phyloP scores from a whole-genome alignment of 2,797 vertebrate genomes.

The Gymnopithys bicolor region DNA sequence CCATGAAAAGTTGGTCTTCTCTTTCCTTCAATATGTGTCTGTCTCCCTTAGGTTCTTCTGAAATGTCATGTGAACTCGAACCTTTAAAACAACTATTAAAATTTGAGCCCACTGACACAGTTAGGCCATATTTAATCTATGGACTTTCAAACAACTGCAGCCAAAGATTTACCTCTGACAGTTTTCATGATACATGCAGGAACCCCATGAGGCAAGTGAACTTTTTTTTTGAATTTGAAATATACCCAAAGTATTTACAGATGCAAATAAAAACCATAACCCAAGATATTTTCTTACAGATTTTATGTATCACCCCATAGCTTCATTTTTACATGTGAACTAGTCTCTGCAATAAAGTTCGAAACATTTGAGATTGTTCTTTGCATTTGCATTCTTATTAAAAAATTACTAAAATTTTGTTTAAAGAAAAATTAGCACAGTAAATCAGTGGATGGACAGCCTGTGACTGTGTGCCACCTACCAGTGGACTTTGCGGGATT shows the following conservation, averaged over 20 bases:
- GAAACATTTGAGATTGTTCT: constrained; percentile 45
- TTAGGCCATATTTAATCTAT: background rate
- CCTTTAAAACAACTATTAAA: background rate
- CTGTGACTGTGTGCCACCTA: background rate
- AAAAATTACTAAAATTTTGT: background rate
- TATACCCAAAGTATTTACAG: background rate
- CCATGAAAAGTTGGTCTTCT: background rate
- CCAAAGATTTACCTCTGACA: background rate
- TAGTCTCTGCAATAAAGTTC: constrained; percentile 30
- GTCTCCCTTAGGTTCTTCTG: background rate
- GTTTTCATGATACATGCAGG: background rate
- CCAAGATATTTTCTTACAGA: constrained; percentile 18
- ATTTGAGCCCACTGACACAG: background rate
- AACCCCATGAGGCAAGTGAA: background rate
- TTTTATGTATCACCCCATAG: constrained; percentile 12
- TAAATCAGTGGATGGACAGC: background rate
- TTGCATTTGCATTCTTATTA: constrained; percentile 19
- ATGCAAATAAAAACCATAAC: constrained; percentile 45
- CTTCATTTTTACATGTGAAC: constrained; percentile 43
- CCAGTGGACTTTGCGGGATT: background rate
- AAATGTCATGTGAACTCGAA: background rate
- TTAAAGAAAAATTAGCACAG: constrained; percentile 7
- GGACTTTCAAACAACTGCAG: background rate
- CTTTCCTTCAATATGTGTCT: background rate
- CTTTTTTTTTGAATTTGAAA: background rate